phyloP scores from a whole-genome alignment of 2,888 invertebrate species.

The Andrena flavipes region DNA sequence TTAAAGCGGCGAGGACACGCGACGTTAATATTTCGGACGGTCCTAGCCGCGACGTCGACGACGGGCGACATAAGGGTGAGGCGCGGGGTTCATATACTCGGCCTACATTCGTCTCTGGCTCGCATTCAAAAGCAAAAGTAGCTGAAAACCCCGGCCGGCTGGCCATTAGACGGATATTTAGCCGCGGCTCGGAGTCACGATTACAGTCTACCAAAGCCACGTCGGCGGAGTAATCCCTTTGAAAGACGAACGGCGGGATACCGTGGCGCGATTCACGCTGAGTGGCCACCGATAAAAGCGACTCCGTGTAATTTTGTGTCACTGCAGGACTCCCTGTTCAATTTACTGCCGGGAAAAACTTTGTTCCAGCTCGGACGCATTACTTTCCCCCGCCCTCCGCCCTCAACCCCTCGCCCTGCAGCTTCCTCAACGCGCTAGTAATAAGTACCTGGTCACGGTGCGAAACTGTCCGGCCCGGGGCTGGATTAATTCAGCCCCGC shows the following conservation, averaged over 20 bases:
- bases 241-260: slow-evolving; percentile 52
- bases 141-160: slow-evolving; percentile 58
- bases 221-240: slow-evolving; percentile 62
- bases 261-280: slow-evolving; percentile 45
- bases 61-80: slow-evolving; percentile 33
- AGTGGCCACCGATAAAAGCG: slow-evolving; percentile 53
- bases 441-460: slow-evolving; percentile 48
- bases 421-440: slow-evolving; percentile 15
- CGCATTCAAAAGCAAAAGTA: slow-evolving; percentile 70
- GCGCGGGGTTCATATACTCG: slow-evolving; percentile 30
- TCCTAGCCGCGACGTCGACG: slow-evolving; percentile 24
- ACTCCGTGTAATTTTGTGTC: slow-evolving; percentile 64
- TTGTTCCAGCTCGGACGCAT: slow-evolving; percentile 42
- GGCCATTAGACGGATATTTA: slow-evolving; percentile 69
- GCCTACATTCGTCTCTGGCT: slow-evolving; percentile 64
- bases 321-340: slow-evolving; percentile 56
- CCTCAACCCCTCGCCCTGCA: neutral
- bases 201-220: slow-evolving; percentile 48
- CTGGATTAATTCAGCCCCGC: slow-evolving; percentile 65
- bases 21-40: slow-evolving; percentile 67
- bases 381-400: slow-evolving; percentile 9
- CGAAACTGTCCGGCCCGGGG: slow-evolving; percentile 49
- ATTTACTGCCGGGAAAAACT: slow-evolving; percentile 61
- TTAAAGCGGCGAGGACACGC: slow-evolving; percentile 62
- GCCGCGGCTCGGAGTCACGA: slow-evolving; percentile 45